A percentile compares a stretch with the other conserved stretches of the same genome.
phyloP scores from a whole-genome alignment of 1,140 invertebrate genomes.

The Ladona fulva region DNA sequence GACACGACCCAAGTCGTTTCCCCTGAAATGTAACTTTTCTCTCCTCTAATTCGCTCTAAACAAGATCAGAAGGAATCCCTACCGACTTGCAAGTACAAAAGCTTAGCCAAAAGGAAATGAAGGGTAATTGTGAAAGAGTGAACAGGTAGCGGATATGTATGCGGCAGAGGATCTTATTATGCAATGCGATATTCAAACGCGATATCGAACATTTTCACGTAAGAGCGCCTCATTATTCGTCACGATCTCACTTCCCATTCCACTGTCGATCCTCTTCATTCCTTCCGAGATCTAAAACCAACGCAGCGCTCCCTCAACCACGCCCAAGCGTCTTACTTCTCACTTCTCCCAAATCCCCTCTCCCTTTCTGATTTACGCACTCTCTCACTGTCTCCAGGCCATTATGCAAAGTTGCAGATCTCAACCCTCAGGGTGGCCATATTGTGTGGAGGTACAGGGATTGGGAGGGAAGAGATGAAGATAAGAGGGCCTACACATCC shows the following conservation, averaged over 20 bases:
- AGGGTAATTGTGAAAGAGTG: no score
- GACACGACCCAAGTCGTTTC: no score
- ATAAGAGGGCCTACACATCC: no score
- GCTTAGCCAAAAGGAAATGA: no score
- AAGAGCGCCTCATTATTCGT: neutral
- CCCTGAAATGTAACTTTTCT: no score
- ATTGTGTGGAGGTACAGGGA: conserved; percentile 1
- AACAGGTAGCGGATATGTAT: no score
- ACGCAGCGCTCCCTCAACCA: neutral
- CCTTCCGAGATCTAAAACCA: neutral
- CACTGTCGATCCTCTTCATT: neutral
- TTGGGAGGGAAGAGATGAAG: neutral
- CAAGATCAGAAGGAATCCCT: no score
- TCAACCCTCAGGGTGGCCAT: conserved; percentile 1
- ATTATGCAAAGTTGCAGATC: conserved; percentile 9
- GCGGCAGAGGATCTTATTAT: no score
- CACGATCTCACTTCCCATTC: neutral
- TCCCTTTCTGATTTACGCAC: neutral
- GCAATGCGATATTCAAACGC: no score
- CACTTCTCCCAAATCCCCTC: neutral
- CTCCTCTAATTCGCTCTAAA: no score
- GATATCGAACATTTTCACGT: no score
- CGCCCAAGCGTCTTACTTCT: neutral
- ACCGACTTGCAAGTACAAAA: no score
- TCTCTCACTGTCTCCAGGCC: neutral